Evolutionary conservation across 2,888 invertebrate genomes (phyloP).

Genomic region (Parnassius apollo): DNA sequence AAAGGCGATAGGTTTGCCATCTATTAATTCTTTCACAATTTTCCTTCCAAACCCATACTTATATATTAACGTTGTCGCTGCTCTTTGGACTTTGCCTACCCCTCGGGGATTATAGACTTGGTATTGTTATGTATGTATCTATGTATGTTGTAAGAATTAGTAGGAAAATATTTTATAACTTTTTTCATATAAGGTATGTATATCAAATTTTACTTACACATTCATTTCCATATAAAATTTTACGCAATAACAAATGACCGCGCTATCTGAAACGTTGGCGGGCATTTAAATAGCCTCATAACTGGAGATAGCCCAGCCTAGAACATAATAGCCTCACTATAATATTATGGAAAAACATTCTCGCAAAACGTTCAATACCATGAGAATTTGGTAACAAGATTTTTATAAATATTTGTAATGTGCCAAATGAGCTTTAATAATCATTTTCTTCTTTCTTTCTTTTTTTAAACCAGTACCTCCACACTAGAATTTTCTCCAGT

Average conservation of each 20-base stretch:
- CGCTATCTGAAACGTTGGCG: constrained; percentile 22
- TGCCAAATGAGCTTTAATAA: background rate
- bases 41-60: too few species aligned
- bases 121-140: too few species aligned
- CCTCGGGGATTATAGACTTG: too few species aligned
- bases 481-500: too few species aligned
- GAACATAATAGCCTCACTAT: constrained; percentile 9
- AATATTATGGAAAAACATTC: constrained; percentile 17
- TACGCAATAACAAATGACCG: constrained; percentile 16
- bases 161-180: background rate
- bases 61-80: too few species aligned
- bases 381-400: background rate
- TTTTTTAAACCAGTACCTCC: too few species aligned
- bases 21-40: too few species aligned
- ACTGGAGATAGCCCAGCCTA: constrained; percentile 3
- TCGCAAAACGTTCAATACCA: constrained; percentile 5
- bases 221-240: constrained; percentile 21
- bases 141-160: too few species aligned
- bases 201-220: constrained; percentile 1
- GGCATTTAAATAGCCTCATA: constrained; percentile 26
- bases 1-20: too few species aligned
- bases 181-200: background rate
- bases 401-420: too few species aligned
- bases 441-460: too few species aligned
- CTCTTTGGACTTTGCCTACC: too few species aligned